These are phyloP conservation scores for Adelges cooleyi DNA, from an alignment of 1,140 invertebrate species.

Conservation along the genomic window DNA sequence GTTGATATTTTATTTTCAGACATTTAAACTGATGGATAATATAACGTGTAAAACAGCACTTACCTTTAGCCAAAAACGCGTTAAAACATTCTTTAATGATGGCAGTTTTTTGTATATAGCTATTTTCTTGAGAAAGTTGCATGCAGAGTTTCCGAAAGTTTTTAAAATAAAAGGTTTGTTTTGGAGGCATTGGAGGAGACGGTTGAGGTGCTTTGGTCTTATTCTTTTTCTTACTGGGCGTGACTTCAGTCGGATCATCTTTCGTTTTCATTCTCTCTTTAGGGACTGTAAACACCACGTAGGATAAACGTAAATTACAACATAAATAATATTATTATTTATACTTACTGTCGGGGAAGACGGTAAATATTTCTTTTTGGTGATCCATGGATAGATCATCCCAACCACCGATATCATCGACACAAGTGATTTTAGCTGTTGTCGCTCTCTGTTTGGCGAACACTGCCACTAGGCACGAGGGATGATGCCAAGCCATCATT, in stretches of 20 bases:
- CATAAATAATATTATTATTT: too few species aligned
- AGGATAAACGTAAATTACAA: too few species aligned
- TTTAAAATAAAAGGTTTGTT: conserved; percentile 60
- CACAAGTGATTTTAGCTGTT: conserved; percentile 68
- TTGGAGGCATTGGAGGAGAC: conserved; percentile 4
- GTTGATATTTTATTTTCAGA: too few species aligned
- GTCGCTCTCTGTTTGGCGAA: conserved; percentile 64
- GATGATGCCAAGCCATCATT: conserved; percentile 78
- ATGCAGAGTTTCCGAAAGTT: conserved; percentile 68
- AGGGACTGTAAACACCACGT: conserved; percentile 1
- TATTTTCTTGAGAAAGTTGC: conserved; percentile 58
- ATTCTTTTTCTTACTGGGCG: neutral
- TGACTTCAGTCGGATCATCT: neutral
- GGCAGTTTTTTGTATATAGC: conserved; percentile 72
- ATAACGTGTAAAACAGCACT: too few species aligned
- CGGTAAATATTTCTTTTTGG: conserved; percentile 48
- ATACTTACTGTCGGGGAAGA: conserved; percentile 36
- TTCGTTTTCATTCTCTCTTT: conserved; percentile 8
- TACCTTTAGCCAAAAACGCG: conserved; percentile 49
- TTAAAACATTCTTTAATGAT: conserved; percentile 57
- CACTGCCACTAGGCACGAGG: conserved; percentile 65
- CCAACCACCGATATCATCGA: conserved; percentile 60
- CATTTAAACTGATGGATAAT: too few species aligned
- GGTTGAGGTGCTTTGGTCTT: conserved; percentile 16
- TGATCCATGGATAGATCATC: conserved; percentile 52